These are phyloP conservation scores for Pseudomyrmex dendroicus DNA, from an alignment of 1,140 invertebrate species.

Conservation along the genomic window DNA sequence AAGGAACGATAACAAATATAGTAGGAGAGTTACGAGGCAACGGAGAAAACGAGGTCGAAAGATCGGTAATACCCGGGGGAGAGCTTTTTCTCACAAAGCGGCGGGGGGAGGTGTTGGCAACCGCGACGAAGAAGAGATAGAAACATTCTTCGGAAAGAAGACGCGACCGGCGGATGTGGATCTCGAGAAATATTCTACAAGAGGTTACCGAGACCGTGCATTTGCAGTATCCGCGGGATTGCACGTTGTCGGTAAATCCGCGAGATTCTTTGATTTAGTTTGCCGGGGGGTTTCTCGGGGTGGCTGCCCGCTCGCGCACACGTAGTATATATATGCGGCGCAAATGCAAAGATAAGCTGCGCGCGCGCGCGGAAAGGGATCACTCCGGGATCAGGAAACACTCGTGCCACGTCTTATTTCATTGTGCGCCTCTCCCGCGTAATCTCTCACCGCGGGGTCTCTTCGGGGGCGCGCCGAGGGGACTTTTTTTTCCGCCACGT, in stretches of 20 bases:
- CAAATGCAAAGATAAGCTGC: conserved; percentile 73
- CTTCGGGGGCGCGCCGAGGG: background rate
- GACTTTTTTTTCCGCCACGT: background rate
- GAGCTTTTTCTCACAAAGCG: conserved; percentile 68
- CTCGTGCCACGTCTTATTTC: conserved; percentile 75
- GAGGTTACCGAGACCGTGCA: conserved; percentile 67
- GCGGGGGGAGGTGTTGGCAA: too few species aligned
- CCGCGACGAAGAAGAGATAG: conserved; percentile 54
- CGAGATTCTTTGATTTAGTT: conserved; percentile 77
- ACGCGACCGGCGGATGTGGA: conserved; percentile 18
- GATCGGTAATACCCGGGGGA: conserved; percentile 72
- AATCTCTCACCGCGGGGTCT: conserved; percentile 24
- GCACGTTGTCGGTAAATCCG: conserved; percentile 71
- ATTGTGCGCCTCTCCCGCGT: conserved; percentile 58
- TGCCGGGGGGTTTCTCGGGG: conserved; percentile 26
- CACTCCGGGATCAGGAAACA: conserved; percentile 72
- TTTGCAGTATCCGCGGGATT: conserved; percentile 71
- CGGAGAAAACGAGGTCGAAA: conserved; percentile 72
- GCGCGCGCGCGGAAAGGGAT: conserved; percentile 54
- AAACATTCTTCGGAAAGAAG: conserved; percentile 19
- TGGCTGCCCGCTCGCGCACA: conserved; percentile 23
- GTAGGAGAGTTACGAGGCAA: conserved; percentile 67
- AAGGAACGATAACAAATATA: conserved; percentile 71
- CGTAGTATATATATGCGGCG: conserved; percentile 36
- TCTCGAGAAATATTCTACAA: conserved; percentile 69